phyloP scores from a whole-genome alignment of 2,113 vertebrate genomes.

The Planiliza haematocheilus region DNA sequence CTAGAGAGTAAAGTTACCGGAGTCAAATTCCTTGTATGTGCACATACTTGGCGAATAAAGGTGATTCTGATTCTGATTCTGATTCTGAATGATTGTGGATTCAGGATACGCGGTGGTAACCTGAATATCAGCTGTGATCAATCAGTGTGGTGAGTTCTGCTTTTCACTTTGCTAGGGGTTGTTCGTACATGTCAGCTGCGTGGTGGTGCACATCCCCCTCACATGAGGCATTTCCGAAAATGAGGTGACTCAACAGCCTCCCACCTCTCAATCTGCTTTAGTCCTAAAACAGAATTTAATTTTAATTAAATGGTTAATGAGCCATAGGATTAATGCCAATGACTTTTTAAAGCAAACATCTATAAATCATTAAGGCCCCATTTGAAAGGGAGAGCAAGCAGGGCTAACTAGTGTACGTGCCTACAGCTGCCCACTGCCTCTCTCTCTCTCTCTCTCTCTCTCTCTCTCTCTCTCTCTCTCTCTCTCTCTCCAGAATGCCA shows the following conservation, averaged over 20 bases:
- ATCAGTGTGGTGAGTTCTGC: background rate
- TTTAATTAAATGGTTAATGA: constrained; percentile 90
- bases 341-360: constrained; percentile 89
- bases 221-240: constrained; percentile 73
- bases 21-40: no score
- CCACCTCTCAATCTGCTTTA: constrained; percentile 85
- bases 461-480: background rate
- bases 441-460: constrained; percentile 19
- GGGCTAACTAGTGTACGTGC: constrained; percentile 73
- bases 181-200: constrained; percentile 58
- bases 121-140: constrained; percentile 25
- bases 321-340: constrained; percentile 89
- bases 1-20: no score
- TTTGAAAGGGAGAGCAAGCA: constrained; percentile 78
- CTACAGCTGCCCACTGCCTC: constrained; percentile 67
- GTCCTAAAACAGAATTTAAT: constrained; percentile 85
- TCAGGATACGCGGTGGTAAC: background rate
- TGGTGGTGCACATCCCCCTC: constrained; percentile 62
- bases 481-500: constrained; percentile 3
- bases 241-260: constrained; percentile 80
- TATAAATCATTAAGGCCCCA: constrained; percentile 86
- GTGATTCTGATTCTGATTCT: no score
- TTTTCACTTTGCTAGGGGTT: constrained; percentile 19
- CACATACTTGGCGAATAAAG: no score
- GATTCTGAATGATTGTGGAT: no score